Evolutionary conservation across 2,797 vertebrate species (phyloP).

Genomic region (Rhinophrynus dorsalis): DNA sequence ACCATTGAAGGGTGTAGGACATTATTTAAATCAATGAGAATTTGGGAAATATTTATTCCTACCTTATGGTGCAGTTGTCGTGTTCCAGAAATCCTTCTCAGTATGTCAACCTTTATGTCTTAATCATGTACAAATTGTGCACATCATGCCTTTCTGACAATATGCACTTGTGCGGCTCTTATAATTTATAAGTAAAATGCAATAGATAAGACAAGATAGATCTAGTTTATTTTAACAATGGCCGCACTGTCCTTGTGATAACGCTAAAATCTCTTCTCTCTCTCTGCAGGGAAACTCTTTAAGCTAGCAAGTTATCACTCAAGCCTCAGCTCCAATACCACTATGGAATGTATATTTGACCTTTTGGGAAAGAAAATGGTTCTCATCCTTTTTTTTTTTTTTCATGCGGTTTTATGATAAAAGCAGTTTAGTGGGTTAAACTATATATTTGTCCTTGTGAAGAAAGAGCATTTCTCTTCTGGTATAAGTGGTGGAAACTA

Average conservation of each 20-base stretch:
- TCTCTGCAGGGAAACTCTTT: constrained; percentile 10
- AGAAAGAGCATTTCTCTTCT: not conserved
- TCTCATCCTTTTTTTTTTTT: constrained; percentile 10
- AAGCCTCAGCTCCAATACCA: not conserved
- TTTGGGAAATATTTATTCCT: too few relatives aligned
- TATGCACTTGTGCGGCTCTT: too few relatives aligned
- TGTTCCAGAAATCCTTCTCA: too few relatives aligned
- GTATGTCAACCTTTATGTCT: too few relatives aligned
- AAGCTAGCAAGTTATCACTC: constrained; percentile 4
- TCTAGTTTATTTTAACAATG: constrained; percentile 1
- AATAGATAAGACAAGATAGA: not conserved
- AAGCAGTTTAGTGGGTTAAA: not conserved
- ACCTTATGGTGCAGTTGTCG: too few relatives aligned
- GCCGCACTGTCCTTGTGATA: constrained; percentile 5
- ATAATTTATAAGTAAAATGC: too few relatives aligned
- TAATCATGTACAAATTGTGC: too few relatives aligned
- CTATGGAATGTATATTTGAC: constrained; percentile 12
- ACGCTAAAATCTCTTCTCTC: not conserved
- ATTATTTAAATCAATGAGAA: too few relatives aligned
- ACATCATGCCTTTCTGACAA: too few relatives aligned
- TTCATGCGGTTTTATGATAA: not conserved
- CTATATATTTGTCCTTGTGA: constrained; percentile 26
- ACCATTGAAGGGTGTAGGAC: too few relatives aligned
- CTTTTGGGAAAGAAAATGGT: constrained; percentile 6
- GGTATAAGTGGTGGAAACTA: not conserved